Evolutionary conservation across 2,888 invertebrate species (phyloP).

Genomic region (Ganaspis brasiliensis): DNA sequence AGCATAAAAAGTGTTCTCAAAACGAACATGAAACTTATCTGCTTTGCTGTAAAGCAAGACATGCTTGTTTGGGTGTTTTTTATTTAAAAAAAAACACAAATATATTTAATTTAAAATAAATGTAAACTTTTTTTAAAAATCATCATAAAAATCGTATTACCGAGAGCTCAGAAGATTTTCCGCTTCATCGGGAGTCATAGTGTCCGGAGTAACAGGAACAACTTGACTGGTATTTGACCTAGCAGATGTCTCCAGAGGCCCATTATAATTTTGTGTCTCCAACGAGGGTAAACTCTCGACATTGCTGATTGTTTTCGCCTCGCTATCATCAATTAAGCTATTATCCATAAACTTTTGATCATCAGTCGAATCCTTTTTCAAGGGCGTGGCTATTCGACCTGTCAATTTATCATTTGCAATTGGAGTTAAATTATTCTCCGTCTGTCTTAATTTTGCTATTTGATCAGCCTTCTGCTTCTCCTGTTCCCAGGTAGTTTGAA

Average conservation of each 20-base stretch:
- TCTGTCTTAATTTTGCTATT: constrained; percentile 71
- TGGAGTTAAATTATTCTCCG: constrained; percentile 66
- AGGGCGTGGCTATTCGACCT: constrained; percentile 37
- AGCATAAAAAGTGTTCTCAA: neutral
- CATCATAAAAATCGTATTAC: constrained; percentile 81
- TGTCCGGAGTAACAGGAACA: constrained; percentile 80
- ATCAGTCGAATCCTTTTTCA: constrained; percentile 30
- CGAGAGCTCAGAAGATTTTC: constrained; percentile 93
- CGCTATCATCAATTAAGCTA: constrained; percentile 71
- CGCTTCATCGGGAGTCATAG: constrained; percentile 94
- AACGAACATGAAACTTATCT: neutral
- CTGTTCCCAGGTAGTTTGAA: constrained; percentile 77
- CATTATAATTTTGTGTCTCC: constrained; percentile 63
- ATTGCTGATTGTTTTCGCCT: constrained; percentile 74
- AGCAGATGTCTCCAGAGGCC: constrained; percentile 61
- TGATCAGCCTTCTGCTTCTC: constrained; percentile 77
- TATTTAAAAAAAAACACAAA: too few species aligned
- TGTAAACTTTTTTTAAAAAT: constrained; percentile 49
- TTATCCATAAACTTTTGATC: constrained; percentile 62
- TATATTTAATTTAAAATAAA: constrained; percentile 39
- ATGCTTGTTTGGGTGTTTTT: too few species aligned
- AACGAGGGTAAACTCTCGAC: constrained; percentile 62
- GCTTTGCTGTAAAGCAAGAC: neutral
- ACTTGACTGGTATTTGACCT: constrained; percentile 60
- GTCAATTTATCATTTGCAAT: constrained; percentile 59